Evolutionary conservation across 2,888 invertebrate genomes (phyloP).

Genomic region (Synanthedon formicaeformis): DNA sequence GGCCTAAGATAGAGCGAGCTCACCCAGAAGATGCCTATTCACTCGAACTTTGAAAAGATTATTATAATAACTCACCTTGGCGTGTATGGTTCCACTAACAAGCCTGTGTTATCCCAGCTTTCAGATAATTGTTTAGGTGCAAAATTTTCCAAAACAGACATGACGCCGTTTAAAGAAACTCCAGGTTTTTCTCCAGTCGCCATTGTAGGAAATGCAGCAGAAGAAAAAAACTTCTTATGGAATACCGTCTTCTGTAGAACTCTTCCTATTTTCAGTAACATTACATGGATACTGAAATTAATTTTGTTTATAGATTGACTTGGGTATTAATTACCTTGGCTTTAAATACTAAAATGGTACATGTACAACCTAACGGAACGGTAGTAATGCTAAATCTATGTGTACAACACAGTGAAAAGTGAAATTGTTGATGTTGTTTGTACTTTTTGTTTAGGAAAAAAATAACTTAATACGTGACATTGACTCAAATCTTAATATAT

Average conservation of each 20-base stretch:
- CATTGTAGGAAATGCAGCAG: conserved; percentile 23
- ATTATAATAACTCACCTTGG: conserved; percentile 39
- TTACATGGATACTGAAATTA: conserved; percentile 19
- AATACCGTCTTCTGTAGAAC: conserved; percentile 7
- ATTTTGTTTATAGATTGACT: not conserved
- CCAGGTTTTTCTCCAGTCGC: conserved; percentile 43
- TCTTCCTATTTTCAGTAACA: conserved; percentile 40
- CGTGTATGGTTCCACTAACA: conserved; percentile 84
- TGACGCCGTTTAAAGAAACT: conserved; percentile 57
- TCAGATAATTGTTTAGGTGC: conserved; percentile 81
- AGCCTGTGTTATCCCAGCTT: conserved; percentile 95
- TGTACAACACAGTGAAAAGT: no score
- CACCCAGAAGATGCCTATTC: no score
- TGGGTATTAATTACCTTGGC: no score
- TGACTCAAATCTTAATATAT: no score
- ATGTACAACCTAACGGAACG: no score
- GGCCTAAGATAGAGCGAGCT: no score
- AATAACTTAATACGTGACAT: no score
- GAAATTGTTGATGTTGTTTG: no score
- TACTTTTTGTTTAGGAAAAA: no score
- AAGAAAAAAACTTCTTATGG: not conserved
- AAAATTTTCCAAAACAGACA: conserved; percentile 74
- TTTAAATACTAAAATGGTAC: no score
- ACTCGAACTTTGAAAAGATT: no score
- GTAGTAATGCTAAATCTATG: no score